Evolutionary conservation across 2,113 vertebrate species (phyloP).

Genomic region (Leptosomus discolor): DNA sequence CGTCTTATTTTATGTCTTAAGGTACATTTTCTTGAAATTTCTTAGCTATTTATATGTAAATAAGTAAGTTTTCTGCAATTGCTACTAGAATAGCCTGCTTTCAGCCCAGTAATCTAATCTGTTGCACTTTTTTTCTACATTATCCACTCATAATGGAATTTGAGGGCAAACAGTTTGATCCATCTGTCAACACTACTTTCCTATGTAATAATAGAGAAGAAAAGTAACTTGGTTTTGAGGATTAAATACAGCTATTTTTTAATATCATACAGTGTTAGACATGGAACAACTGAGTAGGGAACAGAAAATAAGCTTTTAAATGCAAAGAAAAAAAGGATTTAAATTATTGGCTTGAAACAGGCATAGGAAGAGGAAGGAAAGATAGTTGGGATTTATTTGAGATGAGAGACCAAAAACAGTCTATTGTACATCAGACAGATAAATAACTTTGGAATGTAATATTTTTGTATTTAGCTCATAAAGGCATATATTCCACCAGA

Average conservation of each 20-base stretch:
- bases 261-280: not conserved
- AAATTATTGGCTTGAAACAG: slow-evolving; percentile 34
- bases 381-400: not conserved
- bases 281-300: slow-evolving; percentile 26
- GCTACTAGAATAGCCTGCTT: slow-evolving; percentile 28
- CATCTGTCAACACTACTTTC: slow-evolving; percentile 54
- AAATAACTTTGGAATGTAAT: not conserved
- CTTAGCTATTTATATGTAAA: slow-evolving; percentile 75
- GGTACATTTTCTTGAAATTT: slow-evolving; percentile 62
- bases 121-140: slow-evolving; percentile 25
- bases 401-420: not conserved
- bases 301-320: slow-evolving; percentile 50
- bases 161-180: slow-evolving; percentile 58
- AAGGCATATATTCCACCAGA: not conserved
- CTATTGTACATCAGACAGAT: not conserved
- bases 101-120: slow-evolving; percentile 55
- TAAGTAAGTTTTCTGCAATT: slow-evolving; percentile 61
- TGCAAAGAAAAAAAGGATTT: slow-evolving; percentile 1
- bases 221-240: slow-evolving; percentile 60
- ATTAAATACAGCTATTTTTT: slow-evolving; percentile 52
- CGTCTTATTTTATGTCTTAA: slow-evolving; percentile 55
- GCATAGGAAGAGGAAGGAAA: not conserved
- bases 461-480: not conserved
- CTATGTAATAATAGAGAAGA: slow-evolving; percentile 19
- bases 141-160: slow-evolving; percentile 51